Evolutionary conservation across 2,797 vertebrate species (phyloP).

Genomic region (Falco rusticolus): DNA sequence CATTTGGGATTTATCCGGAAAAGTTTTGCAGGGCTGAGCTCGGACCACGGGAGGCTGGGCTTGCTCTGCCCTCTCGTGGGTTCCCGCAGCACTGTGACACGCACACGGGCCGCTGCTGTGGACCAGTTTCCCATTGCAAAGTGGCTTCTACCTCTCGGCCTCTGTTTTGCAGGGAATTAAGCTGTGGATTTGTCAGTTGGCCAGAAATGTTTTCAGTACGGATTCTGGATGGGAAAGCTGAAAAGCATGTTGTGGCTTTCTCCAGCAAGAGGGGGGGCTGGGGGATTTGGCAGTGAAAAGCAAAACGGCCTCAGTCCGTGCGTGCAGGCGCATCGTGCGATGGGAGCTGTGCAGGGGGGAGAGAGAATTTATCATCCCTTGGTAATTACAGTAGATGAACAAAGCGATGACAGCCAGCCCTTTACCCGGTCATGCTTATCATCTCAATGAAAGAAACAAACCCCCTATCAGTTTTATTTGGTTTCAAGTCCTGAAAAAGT

Average conservation of each 20-base stretch:
- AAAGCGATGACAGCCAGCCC: background rate
- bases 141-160: background rate
- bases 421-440: background rate
- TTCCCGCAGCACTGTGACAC: background rate
- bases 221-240: background rate
- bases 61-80: conserved; percentile 76
- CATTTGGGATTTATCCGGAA: background rate
- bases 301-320: background rate
- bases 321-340: background rate
- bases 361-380: background rate
- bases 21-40: background rate
- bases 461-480: background rate
- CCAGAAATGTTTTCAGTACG: background rate
- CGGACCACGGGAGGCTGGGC: background rate
- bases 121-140: background rate
- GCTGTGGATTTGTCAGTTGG: background rate
- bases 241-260: background rate
- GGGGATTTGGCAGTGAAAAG: background rate
- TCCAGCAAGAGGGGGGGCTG: background rate
- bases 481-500: background rate
- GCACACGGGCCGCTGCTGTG: too few relatives aligned
- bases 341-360: background rate
- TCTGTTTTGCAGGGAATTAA: background rate
- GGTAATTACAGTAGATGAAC: background rate
- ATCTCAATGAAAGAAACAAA: background rate